These are phyloP conservation scores for Drosophila erecta DNA, from an alignment of 1,140 invertebrate species.

Conservation along the genomic window DNA sequence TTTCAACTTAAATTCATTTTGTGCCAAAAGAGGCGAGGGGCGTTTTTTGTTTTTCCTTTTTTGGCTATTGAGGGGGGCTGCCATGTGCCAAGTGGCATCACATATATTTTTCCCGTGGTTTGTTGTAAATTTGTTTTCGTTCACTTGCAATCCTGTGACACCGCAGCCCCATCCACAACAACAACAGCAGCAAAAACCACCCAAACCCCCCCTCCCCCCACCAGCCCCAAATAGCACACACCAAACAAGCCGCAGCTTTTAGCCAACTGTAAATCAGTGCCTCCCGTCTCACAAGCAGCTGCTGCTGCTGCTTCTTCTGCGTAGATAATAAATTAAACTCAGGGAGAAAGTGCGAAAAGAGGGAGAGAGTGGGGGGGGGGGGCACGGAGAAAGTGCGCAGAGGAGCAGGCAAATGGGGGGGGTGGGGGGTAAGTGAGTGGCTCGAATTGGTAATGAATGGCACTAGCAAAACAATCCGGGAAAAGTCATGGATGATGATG, in stretches of 20 bases:
- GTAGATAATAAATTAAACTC: constrained; percentile 82
- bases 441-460: constrained; percentile 31
- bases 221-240: not conserved
- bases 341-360: constrained; percentile 42
- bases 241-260: constrained; percentile 54
- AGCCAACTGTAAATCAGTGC: constrained; percentile 73
- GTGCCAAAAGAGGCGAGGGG: constrained; percentile 37
- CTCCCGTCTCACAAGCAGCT: constrained; percentile 67
- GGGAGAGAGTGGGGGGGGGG: not conserved
- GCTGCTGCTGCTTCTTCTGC: constrained; percentile 39
- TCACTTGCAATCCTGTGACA: constrained; percentile 79
- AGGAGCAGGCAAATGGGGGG: not conserved
- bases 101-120: constrained; percentile 76
- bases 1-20: constrained; percentile 83
- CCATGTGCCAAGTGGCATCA: constrained; percentile 63
- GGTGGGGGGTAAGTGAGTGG: constrained; percentile 28
- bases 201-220: not conserved
- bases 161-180: constrained; percentile 49
- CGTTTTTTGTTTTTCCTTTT: no score
- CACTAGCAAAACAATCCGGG: constrained; percentile 10
- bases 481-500: constrained; percentile 2
- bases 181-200: not conserved
- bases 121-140: constrained; percentile 83
- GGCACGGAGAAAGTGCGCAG: constrained; percentile 10
- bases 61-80: not conserved